Evolutionary conservation across 2,888 invertebrate species (phyloP).

Genomic region (Agrotis exclamationis): DNA sequence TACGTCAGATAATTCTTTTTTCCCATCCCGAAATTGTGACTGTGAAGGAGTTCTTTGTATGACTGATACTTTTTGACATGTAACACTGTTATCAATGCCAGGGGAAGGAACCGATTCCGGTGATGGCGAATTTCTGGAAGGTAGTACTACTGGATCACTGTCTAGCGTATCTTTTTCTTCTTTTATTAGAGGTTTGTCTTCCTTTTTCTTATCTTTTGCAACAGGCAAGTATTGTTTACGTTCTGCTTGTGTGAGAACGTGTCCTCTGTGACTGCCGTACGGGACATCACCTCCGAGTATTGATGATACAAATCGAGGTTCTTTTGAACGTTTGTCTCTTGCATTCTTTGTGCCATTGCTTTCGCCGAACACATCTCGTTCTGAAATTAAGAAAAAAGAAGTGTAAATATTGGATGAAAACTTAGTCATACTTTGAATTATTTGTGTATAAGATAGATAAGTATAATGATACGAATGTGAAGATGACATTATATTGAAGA

Average conservation of each 20-base stretch:
- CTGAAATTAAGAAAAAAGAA: slow-evolving; percentile 80
- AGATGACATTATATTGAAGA: slow-evolving; percentile 15
- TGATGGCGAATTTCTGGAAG: slow-evolving; percentile 87
- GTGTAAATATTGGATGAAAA: neutral
- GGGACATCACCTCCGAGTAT: slow-evolving; percentile 95
- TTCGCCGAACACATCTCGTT: slow-evolving; percentile 90
- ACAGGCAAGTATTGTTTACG: slow-evolving; percentile 94
- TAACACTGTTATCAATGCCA: slow-evolving; percentile 92
- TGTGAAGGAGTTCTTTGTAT: slow-evolving; percentile 95
- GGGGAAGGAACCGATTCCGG: slow-evolving; percentile 92
- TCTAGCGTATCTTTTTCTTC: slow-evolving; percentile 93
- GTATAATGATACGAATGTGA: slow-evolving; percentile 7
- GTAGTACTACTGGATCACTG: slow-evolving; percentile 91
- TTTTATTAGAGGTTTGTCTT: slow-evolving; percentile 90
- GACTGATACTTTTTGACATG: slow-evolving; percentile 94
- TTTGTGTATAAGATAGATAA: slow-evolving; percentile 1
- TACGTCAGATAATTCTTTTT: slow-evolving; percentile 88
- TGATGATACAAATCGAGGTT: slow-evolving; percentile 94
- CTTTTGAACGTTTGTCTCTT: slow-evolving; percentile 84
- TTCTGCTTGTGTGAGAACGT: slow-evolving; percentile 95
- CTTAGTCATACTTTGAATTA: neutral
- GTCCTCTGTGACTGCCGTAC: slow-evolving; percentile 94
- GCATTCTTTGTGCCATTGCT: slow-evolving; percentile 76
- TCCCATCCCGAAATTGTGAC: slow-evolving; percentile 86
- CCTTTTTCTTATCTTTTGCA: slow-evolving; percentile 91